Conservation (phyloP, 2,113 vertebrate species). For the Psilopogon haemacephalus region DNA sequence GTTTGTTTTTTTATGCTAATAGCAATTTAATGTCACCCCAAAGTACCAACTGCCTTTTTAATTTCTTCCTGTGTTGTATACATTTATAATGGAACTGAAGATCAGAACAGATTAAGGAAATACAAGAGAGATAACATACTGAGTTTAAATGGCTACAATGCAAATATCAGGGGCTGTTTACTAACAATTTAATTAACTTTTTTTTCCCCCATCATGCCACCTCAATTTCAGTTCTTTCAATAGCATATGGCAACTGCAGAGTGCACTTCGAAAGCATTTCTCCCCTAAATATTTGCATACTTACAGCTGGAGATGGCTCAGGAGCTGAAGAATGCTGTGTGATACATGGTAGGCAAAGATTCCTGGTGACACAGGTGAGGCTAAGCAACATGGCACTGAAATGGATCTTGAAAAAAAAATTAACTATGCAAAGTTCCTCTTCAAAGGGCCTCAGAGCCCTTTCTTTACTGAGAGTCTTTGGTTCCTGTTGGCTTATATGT, state of each 20-base stretch:
- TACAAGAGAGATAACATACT: conserved; percentile 1
- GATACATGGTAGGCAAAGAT: background rate
- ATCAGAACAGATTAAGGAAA: conserved; percentile 59
- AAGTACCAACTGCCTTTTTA: conserved; percentile 3
- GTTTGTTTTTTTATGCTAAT: background rate
- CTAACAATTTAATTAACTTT: conserved; percentile 51
- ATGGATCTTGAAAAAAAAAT: fast-evolving
- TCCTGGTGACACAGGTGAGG: background rate
- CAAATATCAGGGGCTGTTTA: conserved; percentile 42
- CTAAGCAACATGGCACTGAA: background rate
- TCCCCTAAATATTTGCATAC: background rate
- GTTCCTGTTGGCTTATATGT: background rate
- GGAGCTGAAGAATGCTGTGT: background rate
- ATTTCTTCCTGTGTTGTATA: background rate
- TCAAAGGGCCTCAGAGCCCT: background rate
- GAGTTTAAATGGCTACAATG: conserved; percentile 30
- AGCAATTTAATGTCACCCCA: conserved; percentile 11
- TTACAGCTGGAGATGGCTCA: background rate
- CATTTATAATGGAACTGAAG: conserved; percentile 51
- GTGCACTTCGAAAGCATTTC: background rate
- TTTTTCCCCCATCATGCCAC: background rate
- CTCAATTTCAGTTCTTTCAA: conserved; percentile 4
- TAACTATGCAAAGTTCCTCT: background rate
- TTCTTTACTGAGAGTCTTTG: background rate
- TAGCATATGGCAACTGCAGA: background rate